Percentiles rank a stretch among this genome's conserved stretches.
Evolutionary conservation across 2,888 invertebrate genomes (phyloP).

Genomic region (Synanthedon andrenaeformis): DNA sequence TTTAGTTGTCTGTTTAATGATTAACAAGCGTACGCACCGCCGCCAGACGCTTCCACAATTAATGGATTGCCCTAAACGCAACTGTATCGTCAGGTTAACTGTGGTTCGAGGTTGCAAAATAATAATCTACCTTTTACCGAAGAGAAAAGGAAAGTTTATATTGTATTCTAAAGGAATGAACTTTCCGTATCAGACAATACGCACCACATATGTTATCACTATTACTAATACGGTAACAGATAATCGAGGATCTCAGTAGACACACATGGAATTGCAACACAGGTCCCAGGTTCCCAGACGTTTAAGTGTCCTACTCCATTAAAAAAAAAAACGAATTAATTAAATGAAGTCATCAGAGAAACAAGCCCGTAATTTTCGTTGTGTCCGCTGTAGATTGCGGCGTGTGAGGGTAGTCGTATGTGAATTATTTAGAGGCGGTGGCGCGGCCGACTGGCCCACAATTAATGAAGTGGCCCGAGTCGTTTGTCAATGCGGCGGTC

Average conservation of each 20-base stretch:
- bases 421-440: conserved; percentile 64
- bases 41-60: conserved; percentile 8
- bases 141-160: not conserved
- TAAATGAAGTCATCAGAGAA: conserved; percentile 39
- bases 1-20: conserved; percentile 9
- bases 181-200: no score
- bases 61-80: conserved; percentile 31
- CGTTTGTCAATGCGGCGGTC: conserved; percentile 58
- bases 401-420: conserved; percentile 41
- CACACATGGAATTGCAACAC: not conserved
- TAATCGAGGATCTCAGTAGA: not conserved
- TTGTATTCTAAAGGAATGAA: not conserved
- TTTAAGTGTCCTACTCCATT: not conserved
- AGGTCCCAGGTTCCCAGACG: not conserved
- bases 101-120: conserved; percentile 15
- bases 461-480: conserved; percentile 63
- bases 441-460: conserved; percentile 50
- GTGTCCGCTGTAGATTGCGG: conserved; percentile 37
- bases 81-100: conserved; percentile 26
- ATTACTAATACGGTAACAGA: no score
- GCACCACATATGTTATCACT: no score
- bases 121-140: not conserved
- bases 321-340: conserved; percentile 20
- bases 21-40: conserved; percentile 9
- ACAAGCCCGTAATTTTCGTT: conserved; percentile 33